Evolutionary conservation across 64 coral and sea anemone species (phyloP).

Genomic region (Platygyra sinensis): DNA sequence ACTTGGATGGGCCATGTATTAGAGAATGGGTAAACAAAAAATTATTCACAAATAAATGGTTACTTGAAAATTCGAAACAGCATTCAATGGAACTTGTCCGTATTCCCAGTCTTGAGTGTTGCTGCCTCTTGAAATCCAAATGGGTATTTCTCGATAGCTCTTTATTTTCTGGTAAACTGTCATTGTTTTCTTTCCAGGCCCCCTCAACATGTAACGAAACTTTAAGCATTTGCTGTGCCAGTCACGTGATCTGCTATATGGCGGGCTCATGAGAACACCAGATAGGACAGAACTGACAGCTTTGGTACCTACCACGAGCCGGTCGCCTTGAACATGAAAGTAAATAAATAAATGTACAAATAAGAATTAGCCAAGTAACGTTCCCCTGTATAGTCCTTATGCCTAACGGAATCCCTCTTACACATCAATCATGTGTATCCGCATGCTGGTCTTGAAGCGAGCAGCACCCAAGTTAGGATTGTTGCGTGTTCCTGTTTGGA

Average conservation of each 20-base stretch:
- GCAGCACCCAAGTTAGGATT: too few relatives aligned
- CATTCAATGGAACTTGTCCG: neutral
- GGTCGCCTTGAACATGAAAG: neutral
- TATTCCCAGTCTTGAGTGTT: neutral
- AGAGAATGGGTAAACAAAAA: too few relatives aligned
- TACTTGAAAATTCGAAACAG: constrained; percentile 4
- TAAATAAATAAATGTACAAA: neutral
- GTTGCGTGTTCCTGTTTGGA: too few relatives aligned
- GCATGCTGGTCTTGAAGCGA: too few relatives aligned
- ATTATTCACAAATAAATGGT: neutral
- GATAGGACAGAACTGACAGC: neutral
- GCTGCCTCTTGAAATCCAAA: neutral
- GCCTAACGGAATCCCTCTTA: too few relatives aligned
- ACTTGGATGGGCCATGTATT: too few relatives aligned
- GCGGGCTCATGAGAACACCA: neutral
- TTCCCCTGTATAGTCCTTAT: too few relatives aligned
- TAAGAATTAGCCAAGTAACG: neutral
- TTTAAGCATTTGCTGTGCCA: too few relatives aligned
- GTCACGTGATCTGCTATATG: neutral
- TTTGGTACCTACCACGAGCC: neutral
- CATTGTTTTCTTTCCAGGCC: neutral
- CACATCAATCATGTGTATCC: too few relatives aligned
- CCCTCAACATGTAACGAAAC: constrained; percentile 21
- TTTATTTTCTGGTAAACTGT: constrained; percentile 1
- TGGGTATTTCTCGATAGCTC: neutral